Evolutionary conservation across 37 sponge, comb jelly and placozoan species (phyloP), one percentile per base, ranked within the genome.

Genomic region (Beroe forskalii): DNA sequence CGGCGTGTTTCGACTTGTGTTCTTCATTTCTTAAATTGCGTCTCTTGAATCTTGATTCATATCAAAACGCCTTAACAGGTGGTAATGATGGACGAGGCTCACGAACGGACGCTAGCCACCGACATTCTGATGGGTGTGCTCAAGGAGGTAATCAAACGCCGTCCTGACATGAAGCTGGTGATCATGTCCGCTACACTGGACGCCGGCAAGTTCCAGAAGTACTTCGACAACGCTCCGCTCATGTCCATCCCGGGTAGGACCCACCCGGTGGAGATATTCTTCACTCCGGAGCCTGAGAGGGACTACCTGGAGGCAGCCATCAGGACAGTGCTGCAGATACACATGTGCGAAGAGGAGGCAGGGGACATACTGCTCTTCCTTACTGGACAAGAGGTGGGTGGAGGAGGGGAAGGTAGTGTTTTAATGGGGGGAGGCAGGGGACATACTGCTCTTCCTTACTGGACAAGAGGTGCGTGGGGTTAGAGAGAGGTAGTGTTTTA

Each of bases 201-300:
- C 86, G 99, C 99, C 61, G 99, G 99, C 0, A 98, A 98, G 90
- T 98, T 98, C 69, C 99, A 98, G 76, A 76, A 90, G 62, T 98
- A 98, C 44, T 98, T 98, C 63, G 95, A 94, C 64, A 90, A 93
- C 22, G 99, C 99, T 62, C 99, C 99, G 20, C 95, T 98, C 4
- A 91, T 98, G 93, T 96, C 97, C 89, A 93, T 98, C 30, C 99
- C 99, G 39, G 99, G 99, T 25, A 76, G 99, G 0, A 98, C 99
- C 22, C 99, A 98, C 39, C 99, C 99, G 14, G 99, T 98, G 67
- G 99, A 98, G 93, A 98, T 98, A 72, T 98, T 98, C 95, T 98
- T 93, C 93, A 98, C 99, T 17, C 99, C 99, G 9, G 99, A 98
- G 90, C 99, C 99, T 42, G 99, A 98, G 92, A 60, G 97, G 61